These are phyloP conservation scores for Bursaphelenchus okinawaensis DNA, from an alignment of 2,888 invertebrate species.

Conservation along the genomic window DNA sequence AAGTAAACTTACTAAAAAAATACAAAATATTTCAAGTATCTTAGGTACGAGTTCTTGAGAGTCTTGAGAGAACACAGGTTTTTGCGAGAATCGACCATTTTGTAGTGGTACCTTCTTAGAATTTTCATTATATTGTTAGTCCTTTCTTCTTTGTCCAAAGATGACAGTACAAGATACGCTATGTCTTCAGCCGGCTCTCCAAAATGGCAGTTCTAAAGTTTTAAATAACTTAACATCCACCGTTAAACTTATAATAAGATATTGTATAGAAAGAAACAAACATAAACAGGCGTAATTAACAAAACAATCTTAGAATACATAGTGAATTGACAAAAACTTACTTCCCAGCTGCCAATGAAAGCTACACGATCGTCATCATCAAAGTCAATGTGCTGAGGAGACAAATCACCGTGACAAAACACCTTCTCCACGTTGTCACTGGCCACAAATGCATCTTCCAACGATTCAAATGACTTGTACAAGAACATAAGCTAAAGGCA, in stretches of 20 bases:
- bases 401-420: constrained; percentile 25
- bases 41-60: constrained; percentile 27
- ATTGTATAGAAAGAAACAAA: too few species aligned
- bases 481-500: background rate
- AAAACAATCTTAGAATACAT: background rate
- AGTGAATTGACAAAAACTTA: constrained; percentile 2
- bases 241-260: background rate
- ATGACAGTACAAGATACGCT: constrained; percentile 17
- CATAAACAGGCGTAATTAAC: too few species aligned
- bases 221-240: background rate
- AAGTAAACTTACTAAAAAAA: constrained; percentile 26
- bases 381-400: constrained; percentile 12
- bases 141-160: constrained; percentile 16
- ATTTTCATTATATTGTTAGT: constrained; percentile 26
- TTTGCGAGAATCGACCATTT: constrained; percentile 33
- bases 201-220: constrained; percentile 24
- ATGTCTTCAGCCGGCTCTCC: constrained; percentile 18
- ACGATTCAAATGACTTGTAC: background rate
- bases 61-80: constrained; percentile 32
- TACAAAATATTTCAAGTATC: constrained; percentile 22
- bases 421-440: constrained; percentile 6
- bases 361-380: constrained; percentile 8
- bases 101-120: constrained; percentile 38
- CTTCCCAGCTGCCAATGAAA: constrained; percentile 17
- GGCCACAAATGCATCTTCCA: constrained; percentile 13